phyloP scores from a whole-genome alignment of 2,113 vertebrate species.

The Micromys minutus region DNA sequence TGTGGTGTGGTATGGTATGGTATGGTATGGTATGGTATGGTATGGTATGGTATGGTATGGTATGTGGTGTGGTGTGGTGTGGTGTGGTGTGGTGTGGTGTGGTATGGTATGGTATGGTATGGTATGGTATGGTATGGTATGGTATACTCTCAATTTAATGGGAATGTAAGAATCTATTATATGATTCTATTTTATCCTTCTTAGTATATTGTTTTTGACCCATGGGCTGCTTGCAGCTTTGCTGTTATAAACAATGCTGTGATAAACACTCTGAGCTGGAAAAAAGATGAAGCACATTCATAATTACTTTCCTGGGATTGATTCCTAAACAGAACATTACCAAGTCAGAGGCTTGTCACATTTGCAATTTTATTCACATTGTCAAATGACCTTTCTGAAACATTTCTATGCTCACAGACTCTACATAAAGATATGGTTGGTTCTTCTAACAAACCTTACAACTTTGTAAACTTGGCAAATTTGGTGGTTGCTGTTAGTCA shows the following conservation, averaged over 20 bases:
- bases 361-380: background rate
- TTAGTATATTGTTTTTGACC: background rate
- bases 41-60: no score
- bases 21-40: no score
- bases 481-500: background rate
- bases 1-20: no score
- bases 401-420: background rate
- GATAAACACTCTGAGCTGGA: background rate
- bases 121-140: background rate
- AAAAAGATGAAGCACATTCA: background rate
- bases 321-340: background rate
- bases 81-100: no score
- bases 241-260: background rate
- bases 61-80: no score
- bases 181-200: background rate
- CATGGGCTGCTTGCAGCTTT: background rate
- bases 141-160: background rate
- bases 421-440: background rate
- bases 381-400: constrained; percentile 14
- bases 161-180: background rate
- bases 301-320: background rate
- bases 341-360: background rate
- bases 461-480: background rate
- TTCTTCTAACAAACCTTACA: background rate
- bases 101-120: no score